Base-by-base conservation (phyloP, 23 tunicate species). In the Ciona savignyi region DNA sequence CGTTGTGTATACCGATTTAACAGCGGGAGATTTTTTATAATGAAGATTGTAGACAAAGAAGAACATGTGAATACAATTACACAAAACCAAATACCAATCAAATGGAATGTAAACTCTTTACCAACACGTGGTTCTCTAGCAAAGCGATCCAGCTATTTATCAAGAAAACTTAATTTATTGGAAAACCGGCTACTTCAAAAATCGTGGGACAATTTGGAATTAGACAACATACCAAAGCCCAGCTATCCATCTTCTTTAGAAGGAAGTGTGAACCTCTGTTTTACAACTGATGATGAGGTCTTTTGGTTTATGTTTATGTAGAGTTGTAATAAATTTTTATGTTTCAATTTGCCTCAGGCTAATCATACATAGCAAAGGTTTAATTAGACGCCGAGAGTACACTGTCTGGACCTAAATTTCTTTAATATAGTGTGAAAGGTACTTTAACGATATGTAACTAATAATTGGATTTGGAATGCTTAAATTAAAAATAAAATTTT, bases 211-310 rank as follows among this genome's bases (percentile, higher is more conserved):
- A 48, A 26, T 26, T 48, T 25, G 32, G 29, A 48, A 2, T 48
- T 42, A 49, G 65, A 72, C 29, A 42, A 42, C 32, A 15, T 72
- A 0, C 63, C 27, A 25, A 72, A 27, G 11, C 32, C 48, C 48
- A 51, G 20, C n/a, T 72, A 42, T 48, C 6, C 27, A 64, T 72
- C 76, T 25, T 72, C 76, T 72, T 48, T 72, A 25, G 76, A 72
- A 26, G 76, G 76, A 27, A 72, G 76, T 25, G 61, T 72, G 0
- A 72, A 72, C 34, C 33, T 49, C 9, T 49, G 76, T 23, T 72
- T 72, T 24, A 72, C 76, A 35, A 72, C 64, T 25, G 76, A 72
- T 48, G 76, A 72, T 48, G 76, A 72, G 76, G 76, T 72, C 26
- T 42, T 42, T 9, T n/a, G n/a, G n/a, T n/a, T 42, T 42, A 42